phyloP scores from a whole-genome alignment of 2,113 vertebrate genomes.

The Lampris megalopsis region DNA sequence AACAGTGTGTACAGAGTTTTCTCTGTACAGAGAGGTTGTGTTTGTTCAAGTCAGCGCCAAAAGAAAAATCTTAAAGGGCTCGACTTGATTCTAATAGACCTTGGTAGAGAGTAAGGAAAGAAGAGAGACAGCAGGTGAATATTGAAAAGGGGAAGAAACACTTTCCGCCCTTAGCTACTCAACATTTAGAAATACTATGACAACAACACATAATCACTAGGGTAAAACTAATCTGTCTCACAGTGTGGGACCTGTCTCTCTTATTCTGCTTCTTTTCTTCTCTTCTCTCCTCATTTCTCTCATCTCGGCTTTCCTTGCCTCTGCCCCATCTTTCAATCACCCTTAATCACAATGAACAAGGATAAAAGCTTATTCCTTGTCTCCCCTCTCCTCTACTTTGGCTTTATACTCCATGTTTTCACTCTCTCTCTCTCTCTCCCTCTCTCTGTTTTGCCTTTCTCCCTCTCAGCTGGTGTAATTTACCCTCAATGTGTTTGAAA shows the following conservation, averaged over 20 bases:
- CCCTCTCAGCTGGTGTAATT: conserved; percentile 47
- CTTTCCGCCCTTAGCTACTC: background rate
- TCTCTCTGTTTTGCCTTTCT: conserved; percentile 15
- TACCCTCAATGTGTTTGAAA: conserved; percentile 66
- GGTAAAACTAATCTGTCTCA: too few relatives aligned
- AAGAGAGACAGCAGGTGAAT: conserved; percentile 12
- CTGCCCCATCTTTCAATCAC: conserved; percentile 6
- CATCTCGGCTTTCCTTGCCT: conserved; percentile 18
- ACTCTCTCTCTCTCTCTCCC: conserved; percentile 22
- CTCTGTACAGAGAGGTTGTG: too few relatives aligned
- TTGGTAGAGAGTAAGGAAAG: conserved; percentile 38
- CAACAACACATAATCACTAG: too few relatives aligned
- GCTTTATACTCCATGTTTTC: background rate
- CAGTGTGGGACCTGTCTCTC: background rate
- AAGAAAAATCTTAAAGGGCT: too few relatives aligned
- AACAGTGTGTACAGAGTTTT: too few relatives aligned
- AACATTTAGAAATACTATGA: too few relatives aligned
- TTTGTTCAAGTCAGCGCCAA: too few relatives aligned
- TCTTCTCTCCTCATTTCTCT: conserved; percentile 16
- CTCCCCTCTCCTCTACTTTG: background rate
- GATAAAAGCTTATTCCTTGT: background rate
- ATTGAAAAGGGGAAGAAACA: too few relatives aligned
- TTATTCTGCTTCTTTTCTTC: conserved; percentile 20
- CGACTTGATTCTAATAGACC: too few relatives aligned
- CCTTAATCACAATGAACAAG: conserved; percentile 6